Conservation (phyloP, 2,888 invertebrate species). For the Agonopterix heracliana region DNA sequence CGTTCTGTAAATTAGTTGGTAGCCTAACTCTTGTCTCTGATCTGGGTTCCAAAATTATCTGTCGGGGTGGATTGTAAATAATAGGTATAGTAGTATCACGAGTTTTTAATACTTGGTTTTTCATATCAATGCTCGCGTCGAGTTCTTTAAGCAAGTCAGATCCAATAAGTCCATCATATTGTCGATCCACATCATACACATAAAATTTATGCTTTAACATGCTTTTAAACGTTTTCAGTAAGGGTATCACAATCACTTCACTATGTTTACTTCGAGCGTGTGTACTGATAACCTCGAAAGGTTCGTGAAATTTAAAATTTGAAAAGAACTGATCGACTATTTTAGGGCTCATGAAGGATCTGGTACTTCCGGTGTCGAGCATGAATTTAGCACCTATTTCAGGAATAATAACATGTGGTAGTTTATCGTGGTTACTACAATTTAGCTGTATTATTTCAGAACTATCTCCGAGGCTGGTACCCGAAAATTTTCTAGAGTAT, state of each 20-base stretch:
- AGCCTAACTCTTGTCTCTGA: conserved; percentile 10
- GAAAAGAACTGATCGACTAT: conserved; percentile 10
- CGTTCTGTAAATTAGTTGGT: conserved; percentile 6
- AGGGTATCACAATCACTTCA: conserved; percentile 9
- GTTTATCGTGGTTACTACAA: not conserved
- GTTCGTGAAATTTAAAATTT: conserved; percentile 5
- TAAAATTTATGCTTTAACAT: conserved; percentile 10
- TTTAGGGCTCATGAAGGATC: conserved; percentile 12
- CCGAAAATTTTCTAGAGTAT: not conserved
- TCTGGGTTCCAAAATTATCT: conserved; percentile 2
- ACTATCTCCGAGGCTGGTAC: not conserved
- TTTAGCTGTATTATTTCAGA: not conserved
- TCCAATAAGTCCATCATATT: conserved; percentile 16
- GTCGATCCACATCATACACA: conserved; percentile 10
- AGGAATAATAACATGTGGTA: conserved; percentile 4
- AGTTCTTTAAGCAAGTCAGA: conserved; percentile 14
- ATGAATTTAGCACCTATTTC: conserved; percentile 13
- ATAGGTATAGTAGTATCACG: conserved; percentile 9
- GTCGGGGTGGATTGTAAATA: conserved; percentile 6
- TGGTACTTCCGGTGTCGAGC: conserved; percentile 17
- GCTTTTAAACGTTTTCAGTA: conserved; percentile 9
- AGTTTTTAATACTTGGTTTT: conserved; percentile 8
- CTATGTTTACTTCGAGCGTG: conserved; percentile 14
- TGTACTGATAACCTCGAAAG: conserved; percentile 15
- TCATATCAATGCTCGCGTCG: conserved; percentile 13